Conservation (phyloP, 2,113 vertebrate genomes). For the Noctilio leporinus region DNA sequence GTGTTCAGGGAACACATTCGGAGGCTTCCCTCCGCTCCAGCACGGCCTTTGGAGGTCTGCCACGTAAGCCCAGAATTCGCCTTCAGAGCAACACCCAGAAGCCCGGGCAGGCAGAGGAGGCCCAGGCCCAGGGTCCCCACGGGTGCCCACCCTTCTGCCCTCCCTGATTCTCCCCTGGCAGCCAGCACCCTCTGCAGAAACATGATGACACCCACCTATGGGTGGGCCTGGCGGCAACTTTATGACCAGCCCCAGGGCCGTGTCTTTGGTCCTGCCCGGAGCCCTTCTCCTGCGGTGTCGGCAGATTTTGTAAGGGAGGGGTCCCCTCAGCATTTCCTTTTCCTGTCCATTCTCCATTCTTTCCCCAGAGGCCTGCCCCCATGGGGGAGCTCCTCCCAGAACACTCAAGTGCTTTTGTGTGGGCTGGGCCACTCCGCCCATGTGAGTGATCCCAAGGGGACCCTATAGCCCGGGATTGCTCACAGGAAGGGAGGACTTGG, state of each 20-base stretch:
- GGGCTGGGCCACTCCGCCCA: fast-evolving
- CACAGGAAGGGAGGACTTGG: neutral
- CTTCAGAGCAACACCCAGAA: neutral
- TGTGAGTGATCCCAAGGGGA: too few relatives aligned
- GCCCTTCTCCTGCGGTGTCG: neutral
- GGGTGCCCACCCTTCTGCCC: neutral
- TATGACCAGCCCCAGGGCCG: neutral
- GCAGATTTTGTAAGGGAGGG: fast-evolving
- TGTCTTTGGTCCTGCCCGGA: neutral
- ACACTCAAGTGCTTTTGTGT: neutral
- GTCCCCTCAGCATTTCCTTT: neutral
- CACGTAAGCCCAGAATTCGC: neutral
- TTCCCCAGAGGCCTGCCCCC: neutral
- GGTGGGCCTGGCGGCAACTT: fast-evolving
- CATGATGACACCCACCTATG: fast-evolving
- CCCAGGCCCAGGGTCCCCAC: neutral
- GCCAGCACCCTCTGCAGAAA: neutral
- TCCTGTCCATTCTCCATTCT: neutral
- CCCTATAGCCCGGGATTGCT: neutral
- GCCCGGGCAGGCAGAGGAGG: neutral
- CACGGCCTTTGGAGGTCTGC: neutral
- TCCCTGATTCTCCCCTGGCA: neutral
- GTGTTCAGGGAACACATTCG: too few relatives aligned
- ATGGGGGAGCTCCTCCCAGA: neutral
- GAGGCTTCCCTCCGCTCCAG: neutral